Base-by-base conservation (phyloP, 2,888 invertebrate species). In the Arenicola marina region DNA sequence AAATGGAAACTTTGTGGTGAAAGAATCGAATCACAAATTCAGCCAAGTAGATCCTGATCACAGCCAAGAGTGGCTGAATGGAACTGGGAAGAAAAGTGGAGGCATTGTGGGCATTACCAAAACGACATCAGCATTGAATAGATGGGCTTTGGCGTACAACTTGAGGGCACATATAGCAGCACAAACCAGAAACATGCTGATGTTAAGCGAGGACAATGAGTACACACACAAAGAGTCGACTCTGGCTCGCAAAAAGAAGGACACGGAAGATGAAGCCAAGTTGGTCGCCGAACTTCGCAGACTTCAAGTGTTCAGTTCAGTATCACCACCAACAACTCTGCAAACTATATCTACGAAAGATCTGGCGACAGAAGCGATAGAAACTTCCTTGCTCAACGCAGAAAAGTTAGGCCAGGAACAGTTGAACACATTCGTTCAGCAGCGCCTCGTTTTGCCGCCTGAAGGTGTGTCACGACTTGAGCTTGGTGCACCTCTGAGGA, bases 1-100 rank as follows among this genome's bases (percentile, higher is more conserved):
- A 26, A 21, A 38, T 24, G 65, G 65, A 2, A 66, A 65, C 24
- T 64, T 65, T 46, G 59, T 61, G 3, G 65, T 65, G 26, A 65
- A 65, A 31, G 43, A 53, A 11, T 29, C 59, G 2, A 24, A 51
- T 31, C 45, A 59, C 24, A n/a, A n/a, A 4, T 65, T 65, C 46
- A 65, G 54, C 31, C 59, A 65, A 38, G 64, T 65, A 7, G 45
- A 64, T n/a, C 28, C 55, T 21, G 59, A 65, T 34, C 44, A 63
- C 7, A 61, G 59, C 26, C 62, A 61, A 15, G 59, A 62, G 44
- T 59, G 61, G 62, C 48, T 62, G 26, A 61, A 62, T 51, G 59
- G 33, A 11, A 62, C 61, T 29, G 45, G 62, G 7, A 62, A 62
- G 61, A 62, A 61, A 28, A 46, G 51, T 61, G 59, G 59, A 43